Evolutionary conservation across 1,140 invertebrate species (phyloP), one percentile per base, ranked within the genome.

Genomic region (Ephestia elutella): DNA sequence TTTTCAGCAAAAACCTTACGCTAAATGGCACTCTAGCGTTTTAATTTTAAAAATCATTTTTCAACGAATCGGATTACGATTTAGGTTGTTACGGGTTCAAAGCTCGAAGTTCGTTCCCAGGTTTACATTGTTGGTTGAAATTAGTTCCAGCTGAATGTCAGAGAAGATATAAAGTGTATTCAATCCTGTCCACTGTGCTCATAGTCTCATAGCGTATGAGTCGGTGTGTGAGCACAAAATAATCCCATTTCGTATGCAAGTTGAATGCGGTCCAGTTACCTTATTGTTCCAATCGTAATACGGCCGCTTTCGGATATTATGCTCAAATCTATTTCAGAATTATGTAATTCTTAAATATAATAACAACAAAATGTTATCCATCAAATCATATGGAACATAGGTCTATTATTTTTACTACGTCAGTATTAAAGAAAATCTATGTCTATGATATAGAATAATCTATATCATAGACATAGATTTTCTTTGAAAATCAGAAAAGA

Each of bases 101-200:
- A 53, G 50, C 1, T 17, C 13, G 63, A 72, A 65, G 67, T 72
- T 72, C 53, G 53, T 63, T 69, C 63, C 60, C 63, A 67, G 59
- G 59, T 70, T 72, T 70, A 70, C 64, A 67, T 72, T 69, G 64
- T 72, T 62, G 64, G 55, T 38, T 72, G 66, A 72, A 69, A 72
- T 72, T 72, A 70, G 67, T 72, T 72, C 61, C 60, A 70, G 67
- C 53, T 66, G 66, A 64, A 72, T 69, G 61, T 72, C 65, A 72
- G 62, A 58, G 49, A 54, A 61, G 55, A 57, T 71, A 69, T 67
- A 60, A 62, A 65, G 62, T 59, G 61, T 64, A 58, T 60, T 65
- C 59, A 53, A 57, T 65, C 54, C 25, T 30, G 62, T 54, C 55
- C 28, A 58, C 44, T 61, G 21, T 32, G 13, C 38, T 32, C 38